Evolutionary conservation across 2,797 vertebrate species (phyloP).

Genomic region (Anguilla megastoma): DNA sequence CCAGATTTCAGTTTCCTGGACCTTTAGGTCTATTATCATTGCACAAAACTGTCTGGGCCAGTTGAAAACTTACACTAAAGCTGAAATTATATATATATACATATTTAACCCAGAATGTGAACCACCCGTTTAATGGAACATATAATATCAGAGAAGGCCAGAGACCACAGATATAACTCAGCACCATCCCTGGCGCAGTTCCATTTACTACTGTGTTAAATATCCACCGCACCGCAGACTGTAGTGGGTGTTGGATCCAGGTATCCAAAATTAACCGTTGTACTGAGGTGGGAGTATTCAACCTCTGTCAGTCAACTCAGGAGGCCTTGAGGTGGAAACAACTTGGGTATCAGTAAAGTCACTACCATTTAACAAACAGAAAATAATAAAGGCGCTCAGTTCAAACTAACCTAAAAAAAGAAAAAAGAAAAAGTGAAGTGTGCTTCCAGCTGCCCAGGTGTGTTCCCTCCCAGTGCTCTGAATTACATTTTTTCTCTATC

Average conservation of each 20-base stretch:
- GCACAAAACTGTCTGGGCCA: too few species aligned
- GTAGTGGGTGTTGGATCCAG: not conserved
- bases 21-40: too few species aligned
- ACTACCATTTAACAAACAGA: not conserved
- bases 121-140: too few species aligned
- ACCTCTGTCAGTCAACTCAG: not conserved
- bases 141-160: too few species aligned
- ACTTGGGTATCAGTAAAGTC: not conserved
- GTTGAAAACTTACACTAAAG: too few species aligned
- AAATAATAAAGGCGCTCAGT: not conserved
- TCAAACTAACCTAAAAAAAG: not conserved
- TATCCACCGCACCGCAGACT: not conserved
- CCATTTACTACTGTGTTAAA: not conserved
- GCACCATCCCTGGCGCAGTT: not conserved
- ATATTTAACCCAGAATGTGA: too few species aligned
- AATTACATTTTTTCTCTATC: not conserved
- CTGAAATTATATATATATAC: too few species aligned
- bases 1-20: too few species aligned
- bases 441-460: not conserved
- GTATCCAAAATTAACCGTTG: not conserved
- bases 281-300: not conserved
- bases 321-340: not conserved
- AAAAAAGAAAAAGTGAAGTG: not conserved
- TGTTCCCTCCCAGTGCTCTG: not conserved
- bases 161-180: too few species aligned